These are phyloP conservation scores for Lutraria rhynchaena DNA, from an alignment of 1,140 invertebrate genomes.

Conservation along the genomic window DNA sequence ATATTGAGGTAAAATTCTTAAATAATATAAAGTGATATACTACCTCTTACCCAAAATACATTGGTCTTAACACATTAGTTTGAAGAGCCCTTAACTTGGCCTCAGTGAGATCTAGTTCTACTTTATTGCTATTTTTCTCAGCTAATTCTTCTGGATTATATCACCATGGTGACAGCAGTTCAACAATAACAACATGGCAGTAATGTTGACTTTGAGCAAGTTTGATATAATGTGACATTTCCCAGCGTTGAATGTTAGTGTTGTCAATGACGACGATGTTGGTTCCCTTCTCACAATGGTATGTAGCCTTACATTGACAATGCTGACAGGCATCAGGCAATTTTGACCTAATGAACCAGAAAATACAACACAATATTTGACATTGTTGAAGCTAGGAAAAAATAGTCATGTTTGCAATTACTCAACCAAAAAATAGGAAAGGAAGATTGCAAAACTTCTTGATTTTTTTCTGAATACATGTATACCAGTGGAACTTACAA, in stretches of 20 bases:
- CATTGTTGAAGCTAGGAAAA: no score
- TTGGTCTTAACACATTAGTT: slow-evolving; percentile 67
- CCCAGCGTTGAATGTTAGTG: slow-evolving; percentile 91
- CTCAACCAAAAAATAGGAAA: no score
- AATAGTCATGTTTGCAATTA: no score
- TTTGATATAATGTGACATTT: slow-evolving; percentile 89
- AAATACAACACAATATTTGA: no score
- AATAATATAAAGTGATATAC: no score
- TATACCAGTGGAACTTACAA: no score
- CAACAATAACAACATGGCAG: slow-evolving; percentile 89
- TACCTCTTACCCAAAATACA: slow-evolving; percentile 78
- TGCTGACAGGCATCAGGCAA: slow-evolving; percentile 76
- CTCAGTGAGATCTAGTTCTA: slow-evolving; percentile 65
- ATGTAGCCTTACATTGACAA: slow-evolving; percentile 80
- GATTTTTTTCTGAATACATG: no score
- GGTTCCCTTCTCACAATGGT: slow-evolving; percentile 84
- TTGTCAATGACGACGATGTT: slow-evolving; percentile 94
- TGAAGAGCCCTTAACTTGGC: slow-evolving; percentile 72
- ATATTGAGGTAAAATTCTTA: no score
- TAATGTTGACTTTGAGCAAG: slow-evolving; percentile 84
- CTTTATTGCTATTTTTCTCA: slow-evolving; percentile 72
- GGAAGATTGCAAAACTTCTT: no score
- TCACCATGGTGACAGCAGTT: slow-evolving; percentile 90
- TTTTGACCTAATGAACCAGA: slow-evolving; percentile 72
- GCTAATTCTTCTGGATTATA: slow-evolving; percentile 84